phyloP scores from a whole-genome alignment of 2,797 vertebrate genomes.

The Trichosurus vulpecula region DNA sequence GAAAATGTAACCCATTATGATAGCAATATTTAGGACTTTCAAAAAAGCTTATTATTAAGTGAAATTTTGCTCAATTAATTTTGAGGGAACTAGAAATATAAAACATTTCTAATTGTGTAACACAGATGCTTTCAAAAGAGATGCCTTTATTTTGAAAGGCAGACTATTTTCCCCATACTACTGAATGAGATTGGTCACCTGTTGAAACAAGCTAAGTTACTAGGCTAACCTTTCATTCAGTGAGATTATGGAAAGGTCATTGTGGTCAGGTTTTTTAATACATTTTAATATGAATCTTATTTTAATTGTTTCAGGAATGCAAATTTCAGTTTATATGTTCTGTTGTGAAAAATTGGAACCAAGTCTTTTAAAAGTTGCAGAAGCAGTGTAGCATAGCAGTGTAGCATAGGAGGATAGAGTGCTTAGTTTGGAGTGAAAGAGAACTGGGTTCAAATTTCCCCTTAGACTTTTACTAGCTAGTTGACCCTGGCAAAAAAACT shows the following conservation, averaged over 20 bases:
- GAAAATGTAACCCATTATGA: slow-evolving; percentile 34
- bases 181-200: background rate
- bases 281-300: slow-evolving; percentile 31
- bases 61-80: slow-evolving; percentile 29
- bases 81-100: slow-evolving; percentile 29
- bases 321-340: background rate
- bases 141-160: slow-evolving; percentile 37
- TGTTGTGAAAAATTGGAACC: background rate
- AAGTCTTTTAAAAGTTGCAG: background rate
- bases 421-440: background rate
- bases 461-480: background rate
- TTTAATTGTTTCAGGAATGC: slow-evolving; percentile 52
- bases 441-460: background rate
- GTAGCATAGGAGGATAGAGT: background rate
- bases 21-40: slow-evolving; percentile 65
- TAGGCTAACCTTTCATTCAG: background rate
- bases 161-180: slow-evolving; percentile 7
- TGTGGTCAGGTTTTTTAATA: background rate
- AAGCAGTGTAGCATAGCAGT: slow-evolving; percentile 32
- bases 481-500: background rate
- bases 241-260: background rate
- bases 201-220: background rate
- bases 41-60: slow-evolving; percentile 29
- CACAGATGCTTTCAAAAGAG: slow-evolving; percentile 39
- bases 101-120: background rate